phyloP scores from a whole-genome alignment of 2,797 vertebrate genomes.

The Euphonia xanthogaster region DNA sequence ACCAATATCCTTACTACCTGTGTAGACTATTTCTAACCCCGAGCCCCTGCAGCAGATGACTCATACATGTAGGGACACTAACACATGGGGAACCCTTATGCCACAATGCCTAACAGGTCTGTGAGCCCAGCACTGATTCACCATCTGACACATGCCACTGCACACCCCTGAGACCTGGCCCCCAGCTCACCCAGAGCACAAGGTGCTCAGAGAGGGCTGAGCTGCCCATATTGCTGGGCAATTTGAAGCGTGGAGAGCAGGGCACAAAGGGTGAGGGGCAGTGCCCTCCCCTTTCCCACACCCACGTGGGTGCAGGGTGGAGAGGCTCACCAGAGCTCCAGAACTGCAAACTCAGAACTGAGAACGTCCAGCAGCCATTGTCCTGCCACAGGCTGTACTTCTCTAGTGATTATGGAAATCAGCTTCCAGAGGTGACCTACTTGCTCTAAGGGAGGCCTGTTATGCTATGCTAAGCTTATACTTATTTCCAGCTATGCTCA shows the following conservation, averaged over 20 bases:
- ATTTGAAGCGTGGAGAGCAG: background rate
- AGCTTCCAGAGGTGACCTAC: background rate
- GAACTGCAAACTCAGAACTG: background rate
- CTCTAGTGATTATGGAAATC: background rate
- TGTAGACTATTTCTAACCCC: background rate
- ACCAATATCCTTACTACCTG: background rate
- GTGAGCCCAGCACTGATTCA: background rate
- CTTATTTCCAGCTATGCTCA: background rate
- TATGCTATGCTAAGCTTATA: background rate
- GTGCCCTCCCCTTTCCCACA: background rate
- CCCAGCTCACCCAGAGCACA: background rate
- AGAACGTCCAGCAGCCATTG: background rate
- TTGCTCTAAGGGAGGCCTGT: background rate
- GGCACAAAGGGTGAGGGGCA: background rate
- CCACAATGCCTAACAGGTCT: background rate
- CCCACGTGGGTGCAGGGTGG: background rate
- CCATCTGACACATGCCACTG: background rate
- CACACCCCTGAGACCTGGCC: background rate
- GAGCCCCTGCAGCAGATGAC: background rate
- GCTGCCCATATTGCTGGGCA: background rate
- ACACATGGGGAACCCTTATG: background rate
- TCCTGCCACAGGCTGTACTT: fast-evolving
- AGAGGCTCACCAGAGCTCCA: background rate
- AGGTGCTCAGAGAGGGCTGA: background rate
- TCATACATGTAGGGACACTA: background rate